Percentiles rank a stretch among this genome's conserved stretches.
Conservation (phyloP, 2,113 vertebrate species). For the Bothrops jararaca region DNA sequence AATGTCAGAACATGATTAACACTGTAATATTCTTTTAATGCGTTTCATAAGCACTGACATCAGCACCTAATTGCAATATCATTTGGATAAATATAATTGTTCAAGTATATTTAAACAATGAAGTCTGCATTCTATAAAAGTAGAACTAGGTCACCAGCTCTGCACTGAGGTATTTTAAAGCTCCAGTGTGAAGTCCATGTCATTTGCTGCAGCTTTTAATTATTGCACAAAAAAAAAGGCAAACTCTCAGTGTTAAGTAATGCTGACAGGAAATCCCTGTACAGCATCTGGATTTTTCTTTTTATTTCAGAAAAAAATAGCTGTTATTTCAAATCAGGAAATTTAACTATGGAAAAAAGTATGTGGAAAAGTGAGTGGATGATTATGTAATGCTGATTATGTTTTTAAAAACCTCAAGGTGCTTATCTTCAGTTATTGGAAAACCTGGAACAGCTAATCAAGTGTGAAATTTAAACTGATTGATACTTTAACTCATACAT, state of each 20-base stretch:
- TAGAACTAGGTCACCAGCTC: background rate
- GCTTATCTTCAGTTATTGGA: slow-evolving; percentile 9
- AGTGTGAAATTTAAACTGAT: background rate
- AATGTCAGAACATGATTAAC: background rate
- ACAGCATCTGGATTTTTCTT: slow-evolving; percentile 4
- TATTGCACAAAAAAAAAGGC: slow-evolving; percentile 18
- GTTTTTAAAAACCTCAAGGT: slow-evolving; percentile 17
- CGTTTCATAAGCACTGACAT: background rate
- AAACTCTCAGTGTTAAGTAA: slow-evolving; percentile 14
- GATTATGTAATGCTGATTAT: slow-evolving; percentile 10
- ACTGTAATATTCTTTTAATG: background rate
- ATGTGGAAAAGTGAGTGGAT: background rate
- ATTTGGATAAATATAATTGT: background rate
- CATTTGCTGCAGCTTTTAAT: slow-evolving; percentile 15
- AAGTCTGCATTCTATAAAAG: background rate
- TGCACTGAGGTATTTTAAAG: slow-evolving; percentile 7
- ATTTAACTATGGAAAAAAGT: slow-evolving; percentile 14
- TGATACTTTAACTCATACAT: background rate
- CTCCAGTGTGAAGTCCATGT: background rate
- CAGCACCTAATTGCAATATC: background rate
- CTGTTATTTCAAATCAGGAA: slow-evolving; percentile 25
- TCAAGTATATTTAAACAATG: background rate
- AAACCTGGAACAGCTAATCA: background rate
- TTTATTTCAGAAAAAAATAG: slow-evolving; percentile 2
- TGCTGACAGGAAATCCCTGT: slow-evolving; percentile 9